A percentile compares a stretch with the other conserved stretches of the same genome.
These are phyloP conservation scores for Rhagoletis zephyria DNA, from an alignment of 1,140 invertebrate genomes.

Conservation along the genomic window DNA sequence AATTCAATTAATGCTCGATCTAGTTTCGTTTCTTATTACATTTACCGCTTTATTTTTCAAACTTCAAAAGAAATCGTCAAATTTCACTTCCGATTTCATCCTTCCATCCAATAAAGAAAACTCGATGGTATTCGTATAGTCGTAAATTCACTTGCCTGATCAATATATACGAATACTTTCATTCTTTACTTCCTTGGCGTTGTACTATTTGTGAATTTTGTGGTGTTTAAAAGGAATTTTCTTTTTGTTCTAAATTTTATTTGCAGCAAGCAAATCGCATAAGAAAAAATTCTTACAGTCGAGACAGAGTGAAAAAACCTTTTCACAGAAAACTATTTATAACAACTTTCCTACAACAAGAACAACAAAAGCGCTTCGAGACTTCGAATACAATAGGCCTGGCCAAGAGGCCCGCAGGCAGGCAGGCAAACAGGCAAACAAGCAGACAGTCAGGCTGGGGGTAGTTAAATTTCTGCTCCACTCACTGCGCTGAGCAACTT, in stretches of 20 bases:
- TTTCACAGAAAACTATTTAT: not conserved
- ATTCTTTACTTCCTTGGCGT: slow-evolving; percentile 27
- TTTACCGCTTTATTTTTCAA: no score
- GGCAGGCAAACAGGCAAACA: not conserved
- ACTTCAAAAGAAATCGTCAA: not conserved
- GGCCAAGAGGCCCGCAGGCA: slow-evolving; percentile 18
- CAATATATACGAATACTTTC: slow-evolving; percentile 8
- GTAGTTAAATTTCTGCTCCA: slow-evolving; percentile 37
- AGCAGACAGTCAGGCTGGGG: not conserved
- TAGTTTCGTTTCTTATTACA: no score
- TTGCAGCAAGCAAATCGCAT: slow-evolving; percentile 53
- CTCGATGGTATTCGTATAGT: not conserved
- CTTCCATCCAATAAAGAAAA: not conserved
- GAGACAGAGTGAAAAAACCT: slow-evolving; percentile 10
- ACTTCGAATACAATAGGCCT: slow-evolving; percentile 15
- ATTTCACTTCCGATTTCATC: slow-evolving; percentile 39
- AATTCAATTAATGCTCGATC: not conserved
- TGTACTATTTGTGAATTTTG: slow-evolving; percentile 10
- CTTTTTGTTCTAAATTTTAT: slow-evolving; percentile 53
- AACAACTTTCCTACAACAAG: not conserved
- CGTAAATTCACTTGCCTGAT: not conserved
- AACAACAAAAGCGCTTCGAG: not conserved
- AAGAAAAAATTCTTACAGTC: slow-evolving; percentile 8
- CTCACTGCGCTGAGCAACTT: not conserved
- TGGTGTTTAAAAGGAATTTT: slow-evolving; percentile 43